Percentiles rank a stretch among this genome's conserved stretches.
phyloP scores from a whole-genome alignment of 2,888 invertebrate genomes.

The Bembecia ichneumoniformis region DNA sequence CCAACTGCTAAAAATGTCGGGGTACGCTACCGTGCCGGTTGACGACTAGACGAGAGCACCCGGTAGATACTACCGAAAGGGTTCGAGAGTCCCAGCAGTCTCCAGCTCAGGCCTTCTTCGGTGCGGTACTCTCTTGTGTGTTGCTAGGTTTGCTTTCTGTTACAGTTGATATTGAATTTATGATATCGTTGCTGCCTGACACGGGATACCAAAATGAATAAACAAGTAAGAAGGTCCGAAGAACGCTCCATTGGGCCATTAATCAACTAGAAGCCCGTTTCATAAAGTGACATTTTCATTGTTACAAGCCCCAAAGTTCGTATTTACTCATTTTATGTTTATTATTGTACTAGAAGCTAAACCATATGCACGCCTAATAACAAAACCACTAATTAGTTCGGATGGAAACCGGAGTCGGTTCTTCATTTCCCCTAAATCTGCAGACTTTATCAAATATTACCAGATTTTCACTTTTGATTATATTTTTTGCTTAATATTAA shows the following conservation, averaged over 20 bases:
- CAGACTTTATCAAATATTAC: no score
- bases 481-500: no score
- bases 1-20: no score
- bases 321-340: slow-evolving; percentile 18
- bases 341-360: neutral
- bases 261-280: slow-evolving; percentile 58
- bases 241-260: slow-evolving; percentile 47
- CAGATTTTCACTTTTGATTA: no score
- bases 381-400: slow-evolving; percentile 5
- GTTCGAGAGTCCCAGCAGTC: no score
- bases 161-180: slow-evolving; percentile 26
- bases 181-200: slow-evolving; percentile 24
- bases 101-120: no score
- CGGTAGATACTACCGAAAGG: no score
- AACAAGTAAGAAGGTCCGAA: slow-evolving; percentile 48
- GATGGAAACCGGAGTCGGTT: neutral
- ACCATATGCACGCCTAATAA: neutral
- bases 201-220: slow-evolving; percentile 38
- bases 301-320: slow-evolving; percentile 53
- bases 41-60: no score
- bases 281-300: slow-evolving; percentile 70
- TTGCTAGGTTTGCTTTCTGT: no score
- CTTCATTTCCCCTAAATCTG: neutral
- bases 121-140: no score
- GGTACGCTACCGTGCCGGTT: no score